A percentile compares a stretch with the other conserved stretches of the same genome.
Conservation (phyloP, 2,113 vertebrate species). For the Anoura caudifer region DNA sequence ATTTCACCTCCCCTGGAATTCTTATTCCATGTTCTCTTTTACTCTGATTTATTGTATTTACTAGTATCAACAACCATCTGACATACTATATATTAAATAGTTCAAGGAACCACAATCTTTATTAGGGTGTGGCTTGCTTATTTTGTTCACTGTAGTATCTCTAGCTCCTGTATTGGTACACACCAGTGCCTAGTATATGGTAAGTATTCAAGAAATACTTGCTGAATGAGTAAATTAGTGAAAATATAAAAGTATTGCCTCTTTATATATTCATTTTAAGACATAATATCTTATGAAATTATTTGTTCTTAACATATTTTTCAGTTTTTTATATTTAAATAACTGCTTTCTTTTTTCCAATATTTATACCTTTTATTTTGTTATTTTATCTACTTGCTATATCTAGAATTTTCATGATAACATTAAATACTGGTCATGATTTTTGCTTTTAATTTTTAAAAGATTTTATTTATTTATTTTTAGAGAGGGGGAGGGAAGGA, state of each 20-base stretch:
- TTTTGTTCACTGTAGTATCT: not conserved
- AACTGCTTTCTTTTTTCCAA: not conserved
- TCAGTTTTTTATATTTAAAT: not conserved
- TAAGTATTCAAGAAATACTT: not conserved
- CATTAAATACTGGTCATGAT: not conserved
- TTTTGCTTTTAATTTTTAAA: no score
- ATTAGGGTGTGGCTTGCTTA: not conserved
- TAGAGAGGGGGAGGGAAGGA: no score
- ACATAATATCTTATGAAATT: not conserved
- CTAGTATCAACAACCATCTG: not conserved
- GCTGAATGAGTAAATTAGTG: not conserved
- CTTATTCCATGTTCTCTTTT: not conserved
- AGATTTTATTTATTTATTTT: no score
- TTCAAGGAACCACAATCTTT: not conserved
- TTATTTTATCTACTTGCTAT: not conserved
- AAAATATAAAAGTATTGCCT: not conserved
- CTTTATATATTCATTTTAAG: not conserved
- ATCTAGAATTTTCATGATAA: not conserved
- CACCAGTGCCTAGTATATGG: not conserved
- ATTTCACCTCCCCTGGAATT: not conserved
- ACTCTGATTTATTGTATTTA: not conserved
- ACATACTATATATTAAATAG: not conserved
- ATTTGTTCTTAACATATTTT: not conserved
- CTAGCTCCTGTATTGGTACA: not conserved
- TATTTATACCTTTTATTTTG: constrained; percentile 7